These are phyloP conservation scores for Tricholaema leucomelas DNA, from an alignment of 2,113 vertebrate species.

Conservation along the genomic window DNA sequence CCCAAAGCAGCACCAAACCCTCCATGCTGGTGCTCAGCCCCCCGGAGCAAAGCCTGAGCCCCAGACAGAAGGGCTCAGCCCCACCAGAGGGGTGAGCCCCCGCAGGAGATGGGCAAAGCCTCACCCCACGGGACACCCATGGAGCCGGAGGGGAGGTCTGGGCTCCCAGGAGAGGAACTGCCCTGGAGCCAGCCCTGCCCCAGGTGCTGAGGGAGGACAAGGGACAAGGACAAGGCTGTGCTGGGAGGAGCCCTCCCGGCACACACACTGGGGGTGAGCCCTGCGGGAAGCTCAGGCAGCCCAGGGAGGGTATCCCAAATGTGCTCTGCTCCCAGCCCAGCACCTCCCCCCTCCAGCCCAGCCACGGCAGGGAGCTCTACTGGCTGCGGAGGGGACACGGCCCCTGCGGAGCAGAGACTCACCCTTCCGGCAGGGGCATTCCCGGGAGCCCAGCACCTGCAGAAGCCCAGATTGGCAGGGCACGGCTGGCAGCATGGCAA, in stretches of 20 bases:
- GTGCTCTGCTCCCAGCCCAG: not conserved
- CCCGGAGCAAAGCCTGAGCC: not conserved
- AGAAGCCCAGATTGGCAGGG: fast-evolving
- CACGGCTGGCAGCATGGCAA: not conserved
- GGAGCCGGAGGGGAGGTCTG: not conserved
- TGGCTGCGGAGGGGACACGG: not conserved
- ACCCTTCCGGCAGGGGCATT: not conserved
- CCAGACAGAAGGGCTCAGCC: not conserved
- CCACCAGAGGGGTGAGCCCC: not conserved
- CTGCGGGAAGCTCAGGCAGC: not conserved
- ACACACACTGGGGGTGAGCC: not conserved
- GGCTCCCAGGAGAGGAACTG: not conserved
- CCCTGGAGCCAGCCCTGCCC: no score
- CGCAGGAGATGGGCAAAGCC: fast-evolving
- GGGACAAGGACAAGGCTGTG: fast-evolving
- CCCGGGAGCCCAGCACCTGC: fast-evolving
- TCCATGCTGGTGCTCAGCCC: not conserved
- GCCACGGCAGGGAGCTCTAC: fast-evolving
- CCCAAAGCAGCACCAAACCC: no score
- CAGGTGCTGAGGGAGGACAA: not conserved
- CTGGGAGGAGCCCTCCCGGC: not conserved
- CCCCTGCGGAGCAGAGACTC: not conserved
- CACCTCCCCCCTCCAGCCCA: not conserved
- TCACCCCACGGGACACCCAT: fast-evolving
- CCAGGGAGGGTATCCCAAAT: not conserved